phyloP scores from a whole-genome alignment of 2,888 invertebrate species.

The Agrypnus murinus region DNA sequence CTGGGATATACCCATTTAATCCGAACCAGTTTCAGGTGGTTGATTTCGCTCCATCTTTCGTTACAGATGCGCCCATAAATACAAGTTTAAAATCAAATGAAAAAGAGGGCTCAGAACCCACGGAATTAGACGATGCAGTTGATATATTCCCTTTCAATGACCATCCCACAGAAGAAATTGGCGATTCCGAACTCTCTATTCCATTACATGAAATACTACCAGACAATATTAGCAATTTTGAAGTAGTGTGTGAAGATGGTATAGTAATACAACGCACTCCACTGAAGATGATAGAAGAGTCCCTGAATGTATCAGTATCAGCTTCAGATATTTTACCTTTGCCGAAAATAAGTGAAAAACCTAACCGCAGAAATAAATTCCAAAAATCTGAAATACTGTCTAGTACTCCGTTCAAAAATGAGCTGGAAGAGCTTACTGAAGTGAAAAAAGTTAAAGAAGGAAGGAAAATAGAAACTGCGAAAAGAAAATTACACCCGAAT shows the following conservation, averaged over 20 bases:
- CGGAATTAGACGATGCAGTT: not conserved
- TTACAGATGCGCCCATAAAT: conserved; percentile 11
- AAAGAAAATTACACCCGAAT: conserved; percentile 18
- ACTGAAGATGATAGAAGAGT: not conserved
- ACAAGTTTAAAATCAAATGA: not conserved
- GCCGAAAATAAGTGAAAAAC: not conserved
- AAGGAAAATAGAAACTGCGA: conserved; percentile 3
- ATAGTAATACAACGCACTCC: not conserved
- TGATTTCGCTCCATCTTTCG: conserved; percentile 11
- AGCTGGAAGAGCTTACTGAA: conserved; percentile 4
- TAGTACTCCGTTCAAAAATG: conserved; percentile 10
- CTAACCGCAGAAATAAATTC: not conserved
- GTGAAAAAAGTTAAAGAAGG: not conserved
- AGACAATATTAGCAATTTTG: not conserved
- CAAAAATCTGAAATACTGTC: conserved; percentile 22
- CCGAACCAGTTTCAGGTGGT: not conserved
- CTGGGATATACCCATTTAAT: conserved; percentile 41
- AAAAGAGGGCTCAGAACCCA: not conserved
- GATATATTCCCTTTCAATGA: not conserved
- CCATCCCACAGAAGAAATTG: not conserved
- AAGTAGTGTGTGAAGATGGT: not conserved
- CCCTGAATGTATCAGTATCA: not conserved
- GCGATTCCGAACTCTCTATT: not conserved
- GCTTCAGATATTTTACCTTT: conserved; percentile 16
- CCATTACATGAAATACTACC: not conserved